phyloP scores from a whole-genome alignment of 2,888 invertebrate species.

The Leucophenga montana region DNA sequence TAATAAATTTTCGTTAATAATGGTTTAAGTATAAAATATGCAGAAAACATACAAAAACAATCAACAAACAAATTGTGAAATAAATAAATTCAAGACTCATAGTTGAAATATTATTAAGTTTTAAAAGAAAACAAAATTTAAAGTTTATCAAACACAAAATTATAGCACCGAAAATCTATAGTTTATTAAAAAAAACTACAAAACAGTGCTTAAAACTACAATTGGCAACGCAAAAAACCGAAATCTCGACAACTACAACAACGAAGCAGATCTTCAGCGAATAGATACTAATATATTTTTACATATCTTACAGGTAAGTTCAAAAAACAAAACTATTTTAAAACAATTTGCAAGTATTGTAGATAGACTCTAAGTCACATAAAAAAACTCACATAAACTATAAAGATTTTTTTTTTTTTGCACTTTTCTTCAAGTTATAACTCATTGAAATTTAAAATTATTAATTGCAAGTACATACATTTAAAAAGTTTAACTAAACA shows the following conservation, averaged over 20 bases:
- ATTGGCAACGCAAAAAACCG: neutral
- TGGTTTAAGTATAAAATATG: conserved; percentile 41
- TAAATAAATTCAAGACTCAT: conserved; percentile 27
- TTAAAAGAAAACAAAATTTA: neutral
- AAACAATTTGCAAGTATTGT: neutral
- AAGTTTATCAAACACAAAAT: conserved; percentile 17
- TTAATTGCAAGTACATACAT: conserved; percentile 15
- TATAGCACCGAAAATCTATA: no score
- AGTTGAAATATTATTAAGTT: neutral
- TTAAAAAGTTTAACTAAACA: conserved; percentile 28
- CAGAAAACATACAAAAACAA: conserved; percentile 22
- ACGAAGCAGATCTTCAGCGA: conserved; percentile 22
- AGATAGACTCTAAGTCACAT: no score
- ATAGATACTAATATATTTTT: conserved; percentile 54
- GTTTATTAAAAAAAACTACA: neutral
- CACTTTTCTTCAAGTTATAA: no score
- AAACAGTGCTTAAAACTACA: neutral
- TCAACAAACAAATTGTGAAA: neutral
- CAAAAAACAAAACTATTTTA: neutral
- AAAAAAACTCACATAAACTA: conserved; percentile 20
- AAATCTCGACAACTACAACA: neutral
- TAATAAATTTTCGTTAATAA: conserved; percentile 41
- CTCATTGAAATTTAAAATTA: no score
- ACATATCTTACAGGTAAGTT: conserved; percentile 64
- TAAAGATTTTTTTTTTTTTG: no score